Base-by-base conservation (phyloP, 1,140 invertebrate species). In the Sesamia nonagrioides region DNA sequence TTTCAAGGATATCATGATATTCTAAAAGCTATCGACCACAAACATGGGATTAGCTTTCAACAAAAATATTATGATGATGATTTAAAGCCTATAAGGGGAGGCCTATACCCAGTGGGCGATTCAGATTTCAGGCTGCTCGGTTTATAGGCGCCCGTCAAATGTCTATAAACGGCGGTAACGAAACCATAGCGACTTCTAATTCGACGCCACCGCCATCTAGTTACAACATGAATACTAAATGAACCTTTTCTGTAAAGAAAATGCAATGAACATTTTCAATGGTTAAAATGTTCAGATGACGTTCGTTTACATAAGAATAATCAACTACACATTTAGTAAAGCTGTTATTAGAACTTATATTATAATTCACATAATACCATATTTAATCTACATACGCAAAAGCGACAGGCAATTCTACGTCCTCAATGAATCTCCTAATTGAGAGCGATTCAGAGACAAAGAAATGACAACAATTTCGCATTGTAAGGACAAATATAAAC, bases 171-270 rank as follows among this genome's bases (percentile, higher is more conserved):
- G 17, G 8, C 2, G 8, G 40, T 66, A 66, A 66, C 40, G 18
- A 66, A 66, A 66, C 63, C 63, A 66, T 66, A 66, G 37, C 63
- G 63, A 45, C 63, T 45, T 66, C 63, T 66, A 66, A 48, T 48
- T 48, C 40, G 63, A 66, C 18, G 18, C 17, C 63, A 66, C 45
- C 63, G 40, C 63, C 63, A 66, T 66, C 63, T 66, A 45, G 63
- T 66, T 66, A 1, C 4, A 13, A 42, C 11, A 21, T 45, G 0
- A 4, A 9, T 21, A 66, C 61, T 66, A 66, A 66, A 17, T 9
- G 37, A 45, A 45, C 18, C 45, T 45, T 18, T 6, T 42, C 17
- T 42, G 37, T 21, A 6, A 40, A 18, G n/a, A 21, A 18, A 66
- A 66, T n/a, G 5, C 1, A 42, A 15, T 35, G 8, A 6, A 5